phyloP scores from a whole-genome alignment of 2,888 invertebrate genomes.

The Drosophila sordidula region DNA sequence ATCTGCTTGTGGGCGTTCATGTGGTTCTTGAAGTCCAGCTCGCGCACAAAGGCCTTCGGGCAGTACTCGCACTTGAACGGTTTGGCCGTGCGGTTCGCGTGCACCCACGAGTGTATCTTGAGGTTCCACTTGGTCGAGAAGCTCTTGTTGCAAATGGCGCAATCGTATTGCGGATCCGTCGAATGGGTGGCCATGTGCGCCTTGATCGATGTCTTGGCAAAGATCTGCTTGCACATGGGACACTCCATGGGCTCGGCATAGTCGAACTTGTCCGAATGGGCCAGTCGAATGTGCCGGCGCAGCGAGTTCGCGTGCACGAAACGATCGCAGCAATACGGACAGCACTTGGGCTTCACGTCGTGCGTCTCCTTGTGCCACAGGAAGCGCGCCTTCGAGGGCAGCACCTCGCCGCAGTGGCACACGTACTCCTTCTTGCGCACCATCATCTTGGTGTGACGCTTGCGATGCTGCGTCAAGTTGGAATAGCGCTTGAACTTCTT shows the following conservation, averaged over 20 bases:
- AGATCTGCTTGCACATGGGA: slow-evolving; percentile 88
- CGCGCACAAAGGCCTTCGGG: slow-evolving; percentile 93
- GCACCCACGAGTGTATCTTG: slow-evolving; percentile 95
- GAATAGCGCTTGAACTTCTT: slow-evolving; percentile 93
- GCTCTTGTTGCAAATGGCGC: slow-evolving; percentile 93
- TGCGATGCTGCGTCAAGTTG: slow-evolving; percentile 93
- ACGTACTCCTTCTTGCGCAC: slow-evolving; percentile 90
- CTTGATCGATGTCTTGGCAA: slow-evolving; percentile 91
- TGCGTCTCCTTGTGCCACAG: slow-evolving; percentile 95
- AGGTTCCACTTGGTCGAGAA: slow-evolving; percentile 96
- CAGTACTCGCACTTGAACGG: slow-evolving; percentile 94
- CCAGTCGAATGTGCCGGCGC: slow-evolving; percentile 92
- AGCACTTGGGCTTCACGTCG: slow-evolving; percentile 92
- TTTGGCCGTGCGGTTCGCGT: slow-evolving; percentile 92
- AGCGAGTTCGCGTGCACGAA: slow-evolving; percentile 94
- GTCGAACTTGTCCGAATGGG: slow-evolving; percentile 91
- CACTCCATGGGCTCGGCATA: slow-evolving; percentile 89
- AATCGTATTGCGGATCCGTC: slow-evolving; percentile 91
- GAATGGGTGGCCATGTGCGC: slow-evolving; percentile 92
- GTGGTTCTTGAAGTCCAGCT: slow-evolving; percentile 92
- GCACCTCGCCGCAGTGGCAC: slow-evolving; percentile 92
- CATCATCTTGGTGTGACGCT: slow-evolving; percentile 91
- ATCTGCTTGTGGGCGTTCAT: slow-evolving; percentile 94
- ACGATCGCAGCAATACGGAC: slow-evolving; percentile 93
- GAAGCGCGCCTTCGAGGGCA: slow-evolving; percentile 93